Percentiles rank a stretch among this genome's conserved stretches.
Conservation (phyloP, 2,888 invertebrate genomes). For the Limnephilus auricula region DNA sequence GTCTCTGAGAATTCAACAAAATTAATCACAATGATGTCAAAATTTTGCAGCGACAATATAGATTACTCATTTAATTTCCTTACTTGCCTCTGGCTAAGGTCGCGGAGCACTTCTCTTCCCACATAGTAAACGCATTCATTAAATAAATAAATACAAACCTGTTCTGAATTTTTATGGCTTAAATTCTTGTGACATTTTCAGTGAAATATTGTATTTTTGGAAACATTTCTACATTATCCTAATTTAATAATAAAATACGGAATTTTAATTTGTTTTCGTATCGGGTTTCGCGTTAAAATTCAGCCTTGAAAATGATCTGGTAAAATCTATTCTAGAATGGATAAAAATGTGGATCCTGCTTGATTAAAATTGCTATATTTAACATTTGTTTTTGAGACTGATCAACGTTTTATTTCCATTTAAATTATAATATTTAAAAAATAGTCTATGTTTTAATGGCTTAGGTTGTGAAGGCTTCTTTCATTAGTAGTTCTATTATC, state of each 20-base stretch:
- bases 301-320: background rate
- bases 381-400: background rate
- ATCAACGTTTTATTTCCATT: background rate
- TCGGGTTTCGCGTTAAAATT: background rate
- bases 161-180: constrained; percentile 14
- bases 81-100: background rate
- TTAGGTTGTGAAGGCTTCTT: background rate
- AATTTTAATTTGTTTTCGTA: background rate
- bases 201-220: constrained; percentile 11
- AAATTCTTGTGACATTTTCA: constrained; percentile 34
- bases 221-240: background rate
- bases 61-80: background rate
- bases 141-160: constrained; percentile 2
- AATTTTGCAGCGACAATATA: background rate
- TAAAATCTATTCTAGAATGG: background rate
- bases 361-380: background rate
- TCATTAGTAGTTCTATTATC: background rate
- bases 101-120: background rate
- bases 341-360: background rate
- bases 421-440: background rate
- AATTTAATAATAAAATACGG: background rate
- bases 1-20: background rate
- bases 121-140: background rate
- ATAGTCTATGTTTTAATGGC: background rate
- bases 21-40: background rate